Evolutionary conservation across 2,888 invertebrate species (phyloP).

Genomic region (Thereva nobilitata): DNA sequence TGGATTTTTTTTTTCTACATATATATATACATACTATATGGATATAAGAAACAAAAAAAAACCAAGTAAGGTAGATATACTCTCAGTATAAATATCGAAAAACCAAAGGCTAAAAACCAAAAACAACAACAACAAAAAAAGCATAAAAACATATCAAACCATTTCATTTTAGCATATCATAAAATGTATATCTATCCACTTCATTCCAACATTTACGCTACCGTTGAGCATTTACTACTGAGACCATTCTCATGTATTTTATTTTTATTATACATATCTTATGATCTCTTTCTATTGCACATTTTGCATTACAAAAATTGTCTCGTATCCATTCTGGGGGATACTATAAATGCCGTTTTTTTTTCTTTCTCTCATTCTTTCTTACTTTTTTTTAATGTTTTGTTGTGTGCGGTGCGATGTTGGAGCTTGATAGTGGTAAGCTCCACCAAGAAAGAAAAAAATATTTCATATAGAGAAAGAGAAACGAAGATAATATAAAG

Average conservation of each 20-base stretch:
- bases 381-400: neutral
- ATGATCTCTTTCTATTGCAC: slow-evolving; percentile 42
- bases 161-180: slow-evolving; percentile 19
- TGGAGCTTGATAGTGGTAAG: too few relatives aligned
- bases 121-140: slow-evolving; percentile 1
- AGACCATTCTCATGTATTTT: slow-evolving; percentile 39
- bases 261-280: slow-evolving; percentile 41
- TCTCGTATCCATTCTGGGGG: slow-evolving; percentile 39
- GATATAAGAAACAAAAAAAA: too few relatives aligned
- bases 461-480: too few relatives aligned
- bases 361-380: neutral
- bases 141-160: slow-evolving; percentile 10
- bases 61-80: too few relatives aligned
- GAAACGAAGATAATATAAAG: too few relatives aligned
- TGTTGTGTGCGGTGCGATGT: too few relatives aligned
- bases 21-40: too few relatives aligned
- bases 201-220: neutral
- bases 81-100: neutral
- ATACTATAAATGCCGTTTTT: slow-evolving; percentile 10
- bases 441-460: too few relatives aligned
- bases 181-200: slow-evolving; percentile 11
- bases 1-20: too few relatives aligned
- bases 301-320: slow-evolving; percentile 39
- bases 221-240: too few relatives aligned
- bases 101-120: neutral